A percentile compares a stretch with the other conserved stretches of the same genome.
Conservation (phyloP, 2,888 invertebrate species). For the Phaedon cochleariae region DNA sequence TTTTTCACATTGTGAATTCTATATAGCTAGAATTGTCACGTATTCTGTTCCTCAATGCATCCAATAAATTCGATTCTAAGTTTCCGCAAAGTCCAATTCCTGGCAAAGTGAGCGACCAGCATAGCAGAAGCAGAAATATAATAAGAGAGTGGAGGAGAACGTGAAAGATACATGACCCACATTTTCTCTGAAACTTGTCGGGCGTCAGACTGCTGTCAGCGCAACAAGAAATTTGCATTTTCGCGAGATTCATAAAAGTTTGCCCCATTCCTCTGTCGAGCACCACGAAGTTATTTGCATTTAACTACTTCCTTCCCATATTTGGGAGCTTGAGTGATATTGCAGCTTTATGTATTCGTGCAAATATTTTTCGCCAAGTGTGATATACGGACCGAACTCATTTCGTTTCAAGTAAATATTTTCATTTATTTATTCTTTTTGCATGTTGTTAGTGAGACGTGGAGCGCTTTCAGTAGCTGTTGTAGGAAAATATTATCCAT, state of each 20-base stretch:
- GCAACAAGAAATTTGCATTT: conserved; percentile 40
- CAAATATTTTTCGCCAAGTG: too few relatives aligned
- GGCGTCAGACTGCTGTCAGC: conserved; percentile 35
- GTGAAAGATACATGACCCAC: conserved; percentile 34
- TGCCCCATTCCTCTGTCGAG: conserved; percentile 20
- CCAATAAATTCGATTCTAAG: background rate
- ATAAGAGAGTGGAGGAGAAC: background rate
- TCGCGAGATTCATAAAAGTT: conserved; percentile 34
- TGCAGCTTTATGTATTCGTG: background rate
- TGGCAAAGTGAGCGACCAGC: background rate
- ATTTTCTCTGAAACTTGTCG: conserved; percentile 38
- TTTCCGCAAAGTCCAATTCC: background rate
- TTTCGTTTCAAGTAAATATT: too few relatives aligned
- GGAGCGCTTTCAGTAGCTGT: too few relatives aligned
- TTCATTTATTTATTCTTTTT: too few relatives aligned
- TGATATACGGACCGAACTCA: too few relatives aligned
- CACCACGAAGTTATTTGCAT: conserved; percentile 31
- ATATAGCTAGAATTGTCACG: too few relatives aligned
- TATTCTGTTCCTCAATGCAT: too few relatives aligned
- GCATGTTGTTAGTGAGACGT: too few relatives aligned
- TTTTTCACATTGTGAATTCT: too few relatives aligned
- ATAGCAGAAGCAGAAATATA: background rate
- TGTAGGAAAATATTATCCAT: too few relatives aligned
- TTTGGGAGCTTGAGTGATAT: background rate
- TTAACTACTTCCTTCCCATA: conserved; percentile 2